Evolutionary conservation across 1,140 invertebrate species (phyloP).

Genomic region (Ericerus pela): DNA sequence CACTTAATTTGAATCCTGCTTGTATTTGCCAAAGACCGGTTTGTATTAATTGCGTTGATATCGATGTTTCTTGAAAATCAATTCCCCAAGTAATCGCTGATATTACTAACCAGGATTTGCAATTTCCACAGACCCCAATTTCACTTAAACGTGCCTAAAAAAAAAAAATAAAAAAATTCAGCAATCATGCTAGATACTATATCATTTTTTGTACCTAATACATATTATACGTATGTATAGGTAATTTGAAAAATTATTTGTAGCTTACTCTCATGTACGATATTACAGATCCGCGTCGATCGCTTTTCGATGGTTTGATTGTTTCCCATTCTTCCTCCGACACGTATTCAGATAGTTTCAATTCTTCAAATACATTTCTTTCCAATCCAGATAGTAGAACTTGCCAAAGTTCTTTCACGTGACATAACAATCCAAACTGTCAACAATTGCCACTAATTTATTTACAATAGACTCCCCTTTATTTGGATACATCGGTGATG

Average conservation of each 20-base stretch:
- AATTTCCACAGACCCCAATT: slow-evolving; percentile 43
- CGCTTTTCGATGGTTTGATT: slow-evolving; percentile 47
- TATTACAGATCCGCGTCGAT: slow-evolving; percentile 43
- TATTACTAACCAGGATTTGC: slow-evolving; percentile 45
- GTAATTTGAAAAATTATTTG: too few relatives aligned
- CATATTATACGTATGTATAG: too few relatives aligned
- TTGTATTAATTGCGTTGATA: slow-evolving; percentile 34
- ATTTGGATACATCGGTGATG: background rate
- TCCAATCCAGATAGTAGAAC: slow-evolving; percentile 47
- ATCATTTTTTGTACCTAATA: too few relatives aligned
- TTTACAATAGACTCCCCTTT: background rate
- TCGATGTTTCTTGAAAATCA: slow-evolving; percentile 19
- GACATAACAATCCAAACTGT: slow-evolving; percentile 43
- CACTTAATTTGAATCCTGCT: slow-evolving; percentile 45
- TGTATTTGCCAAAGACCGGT: slow-evolving; percentile 57
- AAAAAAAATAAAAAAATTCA: slow-evolving; percentile 11
- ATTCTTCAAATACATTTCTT: slow-evolving; percentile 45
- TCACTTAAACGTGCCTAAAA: slow-evolving; percentile 35
- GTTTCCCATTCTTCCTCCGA: slow-evolving; percentile 69
- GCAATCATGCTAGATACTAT: too few relatives aligned
- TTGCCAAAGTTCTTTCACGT: slow-evolving; percentile 43
- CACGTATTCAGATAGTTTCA: slow-evolving; percentile 49
- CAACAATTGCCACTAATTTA: slow-evolving; percentile 14
- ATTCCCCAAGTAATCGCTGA: slow-evolving; percentile 52
- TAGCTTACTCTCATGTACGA: slow-evolving; percentile 41